A percentile compares a stretch with the other conserved stretches of the same genome.
Evolutionary conservation across 2,888 invertebrate genomes (phyloP).

Genomic region (Plagiodera versicolora): DNA sequence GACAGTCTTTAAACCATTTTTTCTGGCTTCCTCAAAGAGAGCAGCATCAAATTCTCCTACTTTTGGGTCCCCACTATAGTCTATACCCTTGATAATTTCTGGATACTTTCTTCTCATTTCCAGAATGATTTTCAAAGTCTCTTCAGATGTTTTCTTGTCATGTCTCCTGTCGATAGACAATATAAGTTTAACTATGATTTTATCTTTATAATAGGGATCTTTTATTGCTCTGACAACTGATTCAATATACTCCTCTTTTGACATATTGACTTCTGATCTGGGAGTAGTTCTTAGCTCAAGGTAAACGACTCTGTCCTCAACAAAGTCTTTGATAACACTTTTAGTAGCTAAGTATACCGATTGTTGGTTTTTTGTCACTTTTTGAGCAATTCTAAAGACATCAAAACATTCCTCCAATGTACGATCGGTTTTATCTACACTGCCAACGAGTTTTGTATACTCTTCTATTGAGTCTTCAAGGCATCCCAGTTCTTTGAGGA

Average conservation of each 20-base stretch:
- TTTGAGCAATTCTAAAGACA: slow-evolving; percentile 71
- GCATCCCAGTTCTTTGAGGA: slow-evolving; percentile 65
- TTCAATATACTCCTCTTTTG: slow-evolving; percentile 70
- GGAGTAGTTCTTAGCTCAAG: slow-evolving; percentile 87
- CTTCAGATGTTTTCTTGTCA: slow-evolving; percentile 60
- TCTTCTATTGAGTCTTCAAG: slow-evolving; percentile 58
- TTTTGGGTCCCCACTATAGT: slow-evolving; percentile 67
- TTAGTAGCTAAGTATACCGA: slow-evolving; percentile 68
- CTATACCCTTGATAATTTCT: slow-evolving; percentile 68
- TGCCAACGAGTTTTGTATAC: slow-evolving; percentile 54
- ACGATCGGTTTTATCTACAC: slow-evolving; percentile 53
- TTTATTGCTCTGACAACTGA: slow-evolving; percentile 67
- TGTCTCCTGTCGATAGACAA: slow-evolving; percentile 79
- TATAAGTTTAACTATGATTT: slow-evolving; percentile 65
- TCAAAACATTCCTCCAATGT: slow-evolving; percentile 68
- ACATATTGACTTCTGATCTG: slow-evolving; percentile 65
- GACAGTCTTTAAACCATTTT: slow-evolving; percentile 68
- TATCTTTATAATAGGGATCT: slow-evolving; percentile 53
- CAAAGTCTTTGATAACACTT: slow-evolving; percentile 78
- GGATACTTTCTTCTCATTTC: slow-evolving; percentile 62
- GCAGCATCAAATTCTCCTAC: slow-evolving; percentile 65
- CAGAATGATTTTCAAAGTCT: slow-evolving; percentile 68
- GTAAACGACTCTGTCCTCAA: slow-evolving; percentile 79
- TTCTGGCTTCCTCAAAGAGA: slow-evolving; percentile 63
- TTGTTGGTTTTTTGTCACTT: slow-evolving; percentile 64